Evolutionary conservation across 2,113 vertebrate genomes (phyloP).

Genomic region (Sphyrna mokarran): DNA sequence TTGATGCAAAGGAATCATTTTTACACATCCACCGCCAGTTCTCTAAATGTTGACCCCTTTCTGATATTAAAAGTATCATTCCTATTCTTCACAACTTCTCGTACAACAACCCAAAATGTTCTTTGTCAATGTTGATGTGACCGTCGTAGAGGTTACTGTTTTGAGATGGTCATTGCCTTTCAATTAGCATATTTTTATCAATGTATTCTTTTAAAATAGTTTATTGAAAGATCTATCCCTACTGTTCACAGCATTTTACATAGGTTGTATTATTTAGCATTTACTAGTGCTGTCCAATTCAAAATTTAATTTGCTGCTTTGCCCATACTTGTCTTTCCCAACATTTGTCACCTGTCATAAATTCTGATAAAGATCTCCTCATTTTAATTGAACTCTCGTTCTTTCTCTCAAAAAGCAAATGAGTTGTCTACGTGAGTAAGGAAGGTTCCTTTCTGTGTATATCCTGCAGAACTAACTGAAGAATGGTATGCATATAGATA

Average conservation of each 20-base stretch:
- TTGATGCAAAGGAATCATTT: neutral
- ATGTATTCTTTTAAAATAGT: no score
- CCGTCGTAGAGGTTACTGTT: neutral
- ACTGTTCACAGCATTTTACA: neutral
- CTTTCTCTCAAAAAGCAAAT: neutral
- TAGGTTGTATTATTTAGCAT: neutral
- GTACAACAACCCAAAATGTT: neutral
- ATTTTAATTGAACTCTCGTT: neutral
- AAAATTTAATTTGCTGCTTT: neutral
- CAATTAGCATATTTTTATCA: neutral
- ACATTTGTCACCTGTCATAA: neutral
- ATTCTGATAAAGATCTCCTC: neutral
- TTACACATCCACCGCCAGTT: neutral
- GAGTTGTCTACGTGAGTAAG: neutral
- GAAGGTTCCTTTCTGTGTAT: neutral
- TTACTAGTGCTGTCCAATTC: neutral
- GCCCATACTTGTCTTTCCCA: neutral
- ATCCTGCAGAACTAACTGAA: neutral
- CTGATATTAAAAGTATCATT: neutral
- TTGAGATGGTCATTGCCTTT: neutral
- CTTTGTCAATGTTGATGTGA: neutral
- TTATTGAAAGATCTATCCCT: no score
- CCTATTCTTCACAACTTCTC: neutral
- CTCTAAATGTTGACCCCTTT: neutral
- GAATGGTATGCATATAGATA: neutral